Evolutionary conservation across 2,113 vertebrate species (phyloP).

Genomic region (Panthera uncia): DNA sequence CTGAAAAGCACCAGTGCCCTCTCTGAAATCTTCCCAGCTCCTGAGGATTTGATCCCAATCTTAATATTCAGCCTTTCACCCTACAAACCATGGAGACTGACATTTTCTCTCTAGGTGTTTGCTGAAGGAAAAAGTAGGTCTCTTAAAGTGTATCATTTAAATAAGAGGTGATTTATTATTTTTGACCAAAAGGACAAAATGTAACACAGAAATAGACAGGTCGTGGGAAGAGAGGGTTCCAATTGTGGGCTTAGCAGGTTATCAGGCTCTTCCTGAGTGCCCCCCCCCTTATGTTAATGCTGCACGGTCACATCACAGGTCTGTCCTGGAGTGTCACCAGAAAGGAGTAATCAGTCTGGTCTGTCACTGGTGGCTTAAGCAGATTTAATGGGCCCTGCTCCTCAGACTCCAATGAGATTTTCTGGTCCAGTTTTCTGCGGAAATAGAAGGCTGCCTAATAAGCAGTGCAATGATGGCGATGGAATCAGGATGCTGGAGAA

Average conservation of each 20-base stretch:
- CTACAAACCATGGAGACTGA: not conserved
- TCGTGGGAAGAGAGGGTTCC: not conserved
- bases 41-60: not conserved
- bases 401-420: not conserved
- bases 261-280: not conserved
- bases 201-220: not conserved
- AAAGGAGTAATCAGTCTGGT: not conserved
- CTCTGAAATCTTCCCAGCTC: not conserved
- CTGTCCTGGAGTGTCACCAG: not conserved
- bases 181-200: not conserved
- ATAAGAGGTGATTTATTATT: not conserved
- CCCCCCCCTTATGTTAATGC: not conserved
- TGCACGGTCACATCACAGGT: not conserved
- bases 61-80: not conserved
- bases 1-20: not conserved
- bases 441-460: not conserved
- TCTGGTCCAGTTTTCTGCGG: not conserved
- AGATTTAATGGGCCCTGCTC: not conserved
- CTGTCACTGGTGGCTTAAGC: not conserved
- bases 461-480: not conserved
- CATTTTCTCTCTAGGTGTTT: not conserved
- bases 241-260: not conserved
- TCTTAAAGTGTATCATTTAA: not conserved
- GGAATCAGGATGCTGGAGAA: not conserved
- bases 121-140: not conserved